These are phyloP conservation scores for Siniperca undulata DNA, from an alignment of 2,797 vertebrate species.

Conservation along the genomic window DNA sequence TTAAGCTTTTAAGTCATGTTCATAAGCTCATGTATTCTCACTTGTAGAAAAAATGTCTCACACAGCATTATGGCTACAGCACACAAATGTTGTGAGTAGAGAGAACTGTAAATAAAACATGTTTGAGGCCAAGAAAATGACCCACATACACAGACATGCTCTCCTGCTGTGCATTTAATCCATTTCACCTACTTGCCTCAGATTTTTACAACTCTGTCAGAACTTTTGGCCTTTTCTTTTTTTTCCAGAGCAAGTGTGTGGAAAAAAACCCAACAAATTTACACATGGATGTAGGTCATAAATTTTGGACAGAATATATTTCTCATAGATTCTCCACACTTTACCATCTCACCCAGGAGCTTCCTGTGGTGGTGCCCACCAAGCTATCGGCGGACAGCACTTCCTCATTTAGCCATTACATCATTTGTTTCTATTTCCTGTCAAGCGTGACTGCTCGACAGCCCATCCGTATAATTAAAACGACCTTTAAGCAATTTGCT, in stretches of 20 bases:
- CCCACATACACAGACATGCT: constrained; percentile 35
- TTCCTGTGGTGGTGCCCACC: constrained; percentile 44
- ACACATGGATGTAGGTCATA: constrained; percentile 46
- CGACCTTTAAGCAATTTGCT: constrained; percentile 83
- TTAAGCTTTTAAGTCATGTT: constrained; percentile 32
- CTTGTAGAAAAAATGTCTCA: neutral
- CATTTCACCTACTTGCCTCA: constrained; percentile 53
- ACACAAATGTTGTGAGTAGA: constrained; percentile 23
- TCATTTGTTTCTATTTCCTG: constrained; percentile 81
- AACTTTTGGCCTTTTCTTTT: constrained; percentile 43
- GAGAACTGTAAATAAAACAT: constrained; percentile 59
- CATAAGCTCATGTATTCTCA: constrained; percentile 13
- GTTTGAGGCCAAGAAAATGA: constrained; percentile 40
- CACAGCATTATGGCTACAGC: neutral
- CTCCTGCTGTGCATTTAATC: constrained; percentile 27
- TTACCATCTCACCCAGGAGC: constrained; percentile 39
- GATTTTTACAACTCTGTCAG: constrained; percentile 48
- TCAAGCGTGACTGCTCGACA: constrained; percentile 80
- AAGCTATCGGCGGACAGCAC: constrained; percentile 41
- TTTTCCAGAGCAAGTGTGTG: constrained; percentile 22
- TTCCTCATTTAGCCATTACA: constrained; percentile 75
- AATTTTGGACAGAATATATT: constrained; percentile 45
- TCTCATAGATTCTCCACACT: constrained; percentile 49
- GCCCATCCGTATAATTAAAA: constrained; percentile 86
- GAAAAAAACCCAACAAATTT: constrained; percentile 5